These are phyloP conservation scores for Stenodema calcarata DNA, from an alignment of 2,888 invertebrate species.

Conservation along the genomic window DNA sequence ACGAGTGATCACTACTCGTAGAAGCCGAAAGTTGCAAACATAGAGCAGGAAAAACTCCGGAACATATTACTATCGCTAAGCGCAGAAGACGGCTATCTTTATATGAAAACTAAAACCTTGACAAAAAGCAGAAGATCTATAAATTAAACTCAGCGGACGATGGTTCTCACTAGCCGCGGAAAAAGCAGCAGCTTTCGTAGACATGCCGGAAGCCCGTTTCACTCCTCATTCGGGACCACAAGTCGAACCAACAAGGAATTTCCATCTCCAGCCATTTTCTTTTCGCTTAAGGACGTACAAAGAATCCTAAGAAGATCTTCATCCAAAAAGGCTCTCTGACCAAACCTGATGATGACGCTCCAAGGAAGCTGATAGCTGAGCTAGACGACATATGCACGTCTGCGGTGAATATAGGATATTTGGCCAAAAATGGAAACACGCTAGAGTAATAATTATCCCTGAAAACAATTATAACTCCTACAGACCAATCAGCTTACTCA, in stretches of 20 bases:
- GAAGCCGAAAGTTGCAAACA: not conserved
- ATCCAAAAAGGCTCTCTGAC: no score
- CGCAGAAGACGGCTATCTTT: not conserved
- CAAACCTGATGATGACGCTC: no score
- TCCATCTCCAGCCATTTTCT: not conserved
- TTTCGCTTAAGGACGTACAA: not conserved
- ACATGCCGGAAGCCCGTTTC: not conserved
- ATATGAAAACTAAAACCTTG: not conserved
- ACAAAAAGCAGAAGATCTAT: not conserved
- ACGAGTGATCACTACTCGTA: not conserved
- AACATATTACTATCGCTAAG: not conserved
- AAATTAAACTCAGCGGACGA: not conserved
- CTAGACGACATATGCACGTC: no score
- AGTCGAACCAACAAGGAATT: not conserved
- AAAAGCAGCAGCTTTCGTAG: not conserved
- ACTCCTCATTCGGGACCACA: not conserved
- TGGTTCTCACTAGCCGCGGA: not conserved
- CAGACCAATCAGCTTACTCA: not conserved
- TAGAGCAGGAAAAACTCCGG: not conserved
- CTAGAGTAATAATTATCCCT: not conserved
- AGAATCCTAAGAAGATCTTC: no score
- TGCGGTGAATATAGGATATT: not conserved
- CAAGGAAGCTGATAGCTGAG: no score
- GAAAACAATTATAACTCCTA: not conserved
- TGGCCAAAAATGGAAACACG: not conserved